Evolutionary conservation across 2,113 vertebrate species (phyloP), one percentile per base, ranked within the genome.

Genomic region (Myrmophylax atrothorax): DNA sequence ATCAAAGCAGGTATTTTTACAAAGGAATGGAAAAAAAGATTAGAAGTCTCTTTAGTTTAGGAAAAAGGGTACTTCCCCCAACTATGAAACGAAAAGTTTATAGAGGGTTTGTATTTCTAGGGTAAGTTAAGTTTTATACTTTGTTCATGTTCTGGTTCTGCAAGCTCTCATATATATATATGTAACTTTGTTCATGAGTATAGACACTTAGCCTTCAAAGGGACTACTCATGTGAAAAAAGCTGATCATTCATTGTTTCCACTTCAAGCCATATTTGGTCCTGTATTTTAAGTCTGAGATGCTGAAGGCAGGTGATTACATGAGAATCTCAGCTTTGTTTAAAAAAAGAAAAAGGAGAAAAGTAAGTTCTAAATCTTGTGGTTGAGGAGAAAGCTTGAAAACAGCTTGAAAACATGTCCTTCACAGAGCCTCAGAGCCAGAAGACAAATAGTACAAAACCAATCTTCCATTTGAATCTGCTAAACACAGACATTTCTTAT

Each of bases 211-310:
- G n/a, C 26, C 68, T 93, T 95, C 88, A 96, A 94, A 83, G 73
- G 50, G 88, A 81, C 72, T 92, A 93, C 76, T 94, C 85, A 91
- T 93, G 90, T 96, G 88, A 94, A 86, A 86, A 95, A 96, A 94
- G 40, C 72, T 86, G 73, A 91, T 95, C 66, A 50, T 86, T 90
- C 92, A 81, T 63, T 92, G 79, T 93, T 96, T 96, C 93, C 76
- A 95, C 19, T 92, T 92, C 68, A 81, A 56, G 56, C 92, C 88
- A 70, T 92, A 94, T 95, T 95, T 84, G 88, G 90, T 81, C 60
- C 64, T 62, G 47, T 84, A 25, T 83, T 86, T 90, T 89, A 90
- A 78, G 44, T 37, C 66, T 25, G 69, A 93, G 83, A 38, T 94
- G 60, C 79, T 73, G 64, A 52, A 93, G 69, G 44, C 58, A 93